phyloP scores from a whole-genome alignment of 2,113 vertebrate species.

The Odobenus rosmarus region DNA sequence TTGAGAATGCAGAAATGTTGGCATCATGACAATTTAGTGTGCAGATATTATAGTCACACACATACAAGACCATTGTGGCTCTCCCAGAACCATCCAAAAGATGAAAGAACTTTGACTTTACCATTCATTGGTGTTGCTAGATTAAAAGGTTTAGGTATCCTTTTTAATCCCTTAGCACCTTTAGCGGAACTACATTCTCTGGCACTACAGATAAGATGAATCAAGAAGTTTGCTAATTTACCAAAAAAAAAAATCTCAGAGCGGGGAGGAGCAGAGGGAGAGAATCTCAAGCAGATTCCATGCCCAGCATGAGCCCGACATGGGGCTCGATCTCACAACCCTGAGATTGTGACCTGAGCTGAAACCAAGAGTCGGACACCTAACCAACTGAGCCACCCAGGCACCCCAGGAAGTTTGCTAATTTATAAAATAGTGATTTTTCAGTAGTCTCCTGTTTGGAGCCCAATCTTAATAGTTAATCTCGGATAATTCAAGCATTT shows the following conservation, averaged over 20 bases:
- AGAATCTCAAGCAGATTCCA: neutral
- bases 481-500: neutral
- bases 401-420: neutral
- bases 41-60: neutral
- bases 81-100: neutral
- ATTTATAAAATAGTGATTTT: neutral
- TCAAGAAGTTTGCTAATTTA: neutral
- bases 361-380: neutral
- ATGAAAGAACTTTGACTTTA: neutral
- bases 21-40: neutral
- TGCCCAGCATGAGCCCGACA: neutral
- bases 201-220: neutral
- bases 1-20: neutral
- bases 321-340: neutral
- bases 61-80: neutral
- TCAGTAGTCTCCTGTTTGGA: neutral
- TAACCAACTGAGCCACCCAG: neutral
- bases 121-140: neutral
- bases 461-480: neutral
- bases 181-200: neutral
- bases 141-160: neutral
- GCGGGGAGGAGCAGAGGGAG: neutral
- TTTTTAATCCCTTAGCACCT: neutral
- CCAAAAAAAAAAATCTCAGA: neutral
- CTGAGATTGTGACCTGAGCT: neutral